Evolutionary conservation across 1,140 invertebrate species (phyloP).

Genomic region (Triops cancriformis): DNA sequence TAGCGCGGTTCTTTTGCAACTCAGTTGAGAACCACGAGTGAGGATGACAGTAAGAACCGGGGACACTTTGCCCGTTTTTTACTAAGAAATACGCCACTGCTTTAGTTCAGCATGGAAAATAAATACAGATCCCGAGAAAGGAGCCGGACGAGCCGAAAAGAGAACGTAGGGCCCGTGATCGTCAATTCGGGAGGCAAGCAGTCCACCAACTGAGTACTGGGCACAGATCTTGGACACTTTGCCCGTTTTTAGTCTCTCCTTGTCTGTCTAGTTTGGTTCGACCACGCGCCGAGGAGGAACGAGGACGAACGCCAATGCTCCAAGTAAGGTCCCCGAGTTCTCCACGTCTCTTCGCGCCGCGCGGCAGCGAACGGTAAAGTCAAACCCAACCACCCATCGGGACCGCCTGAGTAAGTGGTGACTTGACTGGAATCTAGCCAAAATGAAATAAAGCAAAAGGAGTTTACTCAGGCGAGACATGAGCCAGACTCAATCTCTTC

Average conservation of each 20-base stretch:
- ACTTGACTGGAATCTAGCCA: constrained; percentile 10
- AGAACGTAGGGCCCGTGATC: background rate
- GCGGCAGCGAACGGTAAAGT: background rate
- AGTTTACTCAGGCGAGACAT: constrained; percentile 10
- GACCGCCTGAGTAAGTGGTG: constrained; percentile 2
- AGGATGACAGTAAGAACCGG: too few species aligned
- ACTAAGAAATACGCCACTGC: too few species aligned
- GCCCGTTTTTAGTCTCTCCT: constrained; percentile 9
- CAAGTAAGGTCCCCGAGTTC: background rate
- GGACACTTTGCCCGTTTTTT: too few species aligned
- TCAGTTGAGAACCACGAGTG: too few species aligned
- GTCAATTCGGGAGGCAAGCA: background rate
- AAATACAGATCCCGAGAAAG: too few species aligned
- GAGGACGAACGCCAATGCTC: constrained; percentile 1
- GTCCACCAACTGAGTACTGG: constrained; percentile 8
- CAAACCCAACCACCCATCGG: constrained; percentile 6
- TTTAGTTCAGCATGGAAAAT: too few species aligned
- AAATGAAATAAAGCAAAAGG: constrained; percentile 11
- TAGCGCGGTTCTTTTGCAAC: too few species aligned
- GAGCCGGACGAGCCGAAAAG: background rate
- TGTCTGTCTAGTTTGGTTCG: background rate
- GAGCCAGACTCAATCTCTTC: constrained; percentile 4
- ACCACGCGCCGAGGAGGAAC: constrained; percentile 7
- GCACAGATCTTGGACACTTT: constrained; percentile 13
- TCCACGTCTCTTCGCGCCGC: background rate